Base-by-base conservation (phyloP, 2,888 invertebrate genomes). In the Erpobdella octoculata region DNA sequence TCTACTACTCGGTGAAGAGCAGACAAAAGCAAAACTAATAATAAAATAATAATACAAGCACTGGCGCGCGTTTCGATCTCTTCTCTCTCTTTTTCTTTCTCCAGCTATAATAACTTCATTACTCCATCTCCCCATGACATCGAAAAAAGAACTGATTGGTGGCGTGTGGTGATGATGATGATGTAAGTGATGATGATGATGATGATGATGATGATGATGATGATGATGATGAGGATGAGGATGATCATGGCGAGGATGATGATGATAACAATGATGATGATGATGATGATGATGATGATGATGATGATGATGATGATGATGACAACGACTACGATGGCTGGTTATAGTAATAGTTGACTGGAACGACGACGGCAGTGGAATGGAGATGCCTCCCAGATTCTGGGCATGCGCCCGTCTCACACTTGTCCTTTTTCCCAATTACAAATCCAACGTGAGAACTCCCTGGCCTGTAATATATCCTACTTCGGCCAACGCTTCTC, bases 231-330 rank as follows among this genome's bases (percentile, higher is more conserved):
- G 69, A 69, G 18, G 69, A 69, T 58, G 69, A 61, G 12, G 70
- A 70, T 62, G 62, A 37, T 62, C 41, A 62, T 62, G 70, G 65
- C 65, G 62, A 62, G 5, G 71, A 64, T 35, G 71, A 64, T 58
- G 67, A 71, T 67, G 48, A 48, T 71, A 59, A 65, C 58, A 59
- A 66, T 66, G 71, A 66, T 53, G 68, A 61, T 68, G 72, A 61
- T 69, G 66, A 66, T 71, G 71, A 66, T 71, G 58, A 53, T 71
- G 58, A 58, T 53, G 28, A 67, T 53, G 66, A 71, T 58, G 66
- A 31, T 28, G 62, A 62, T 28, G 53, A 53, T 1, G 53, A 53
- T 4, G 53, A n/a, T 53, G 53, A n/a, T 53, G n/a, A 53, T n/a
- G 53, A 53, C 21, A 28, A 9, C 21, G 53, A 53, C 53, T 21